Conservation (phyloP, 2,888 invertebrate genomes). For the Pasiphila rectangulata region DNA sequence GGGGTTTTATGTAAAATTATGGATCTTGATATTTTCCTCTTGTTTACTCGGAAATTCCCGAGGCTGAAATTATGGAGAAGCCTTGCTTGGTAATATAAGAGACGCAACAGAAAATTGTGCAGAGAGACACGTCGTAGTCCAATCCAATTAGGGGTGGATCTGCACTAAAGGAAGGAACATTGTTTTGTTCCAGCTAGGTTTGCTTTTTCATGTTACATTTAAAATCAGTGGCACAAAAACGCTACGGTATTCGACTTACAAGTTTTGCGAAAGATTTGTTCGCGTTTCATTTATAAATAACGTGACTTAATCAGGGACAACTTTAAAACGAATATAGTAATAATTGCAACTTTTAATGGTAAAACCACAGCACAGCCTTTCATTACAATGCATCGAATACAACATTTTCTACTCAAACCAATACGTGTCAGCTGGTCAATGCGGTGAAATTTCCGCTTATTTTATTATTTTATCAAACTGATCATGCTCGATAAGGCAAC, state of each 20-base stretch:
- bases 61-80: conserved; percentile 40
- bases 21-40: conserved; percentile 28
- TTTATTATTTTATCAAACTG: neutral
- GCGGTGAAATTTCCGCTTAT: neutral
- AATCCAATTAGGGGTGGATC: conserved; percentile 48
- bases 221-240: conserved; percentile 5
- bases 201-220: conserved; percentile 2
- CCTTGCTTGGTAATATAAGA: conserved; percentile 39
- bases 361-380: neutral
- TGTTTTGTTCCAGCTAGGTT: conserved; percentile 5
- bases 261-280: neutral
- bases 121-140: conserved; percentile 43
- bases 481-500: too few species aligned
- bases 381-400: neutral
- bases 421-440: conserved; percentile 4
- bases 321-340: neutral
- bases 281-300: too few species aligned
- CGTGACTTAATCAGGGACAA: too few species aligned
- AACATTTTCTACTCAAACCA: conserved; percentile 2
- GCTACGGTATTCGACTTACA: neutral
- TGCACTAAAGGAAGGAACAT: conserved; percentile 28
- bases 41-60: conserved; percentile 39
- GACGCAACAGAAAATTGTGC: conserved; percentile 51
- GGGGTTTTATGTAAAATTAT: conserved; percentile 20
- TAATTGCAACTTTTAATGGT: conserved; percentile 2